Base-by-base conservation (phyloP, 1,140 invertebrate genomes). In the Bombus cullumanus region DNA sequence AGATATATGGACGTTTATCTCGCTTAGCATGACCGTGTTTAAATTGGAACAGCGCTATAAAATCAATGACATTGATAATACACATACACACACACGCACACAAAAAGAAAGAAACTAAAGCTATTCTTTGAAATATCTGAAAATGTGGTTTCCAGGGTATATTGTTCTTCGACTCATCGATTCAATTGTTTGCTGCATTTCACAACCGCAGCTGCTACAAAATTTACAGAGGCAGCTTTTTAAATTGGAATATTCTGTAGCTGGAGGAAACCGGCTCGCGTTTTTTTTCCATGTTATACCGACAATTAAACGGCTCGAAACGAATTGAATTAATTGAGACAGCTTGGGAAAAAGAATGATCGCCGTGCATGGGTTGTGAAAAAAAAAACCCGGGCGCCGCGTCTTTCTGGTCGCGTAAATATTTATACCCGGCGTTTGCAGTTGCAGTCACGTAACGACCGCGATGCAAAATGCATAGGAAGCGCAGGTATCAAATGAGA, bases 391-490 rank as follows among this genome's bases (percentile, higher is more conserved):
- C 39, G 59, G 15, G n/a, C 37, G 12, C n/a, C 76, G 28, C 43
- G 43, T 78, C 59, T 78, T 66, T 66, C 39, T 41, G 15, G 12
- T 34, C n/a, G 59, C 39, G 76, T 78, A 78, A 78, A 78, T 78
- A 78, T 78, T 78, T 66, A 78, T 78, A 66, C 2, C 39, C 18
- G 5, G n/a, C 62, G 39, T 66, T 78, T 66, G 59, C 28, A 78
- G 59, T 37, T 31, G 59, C 76, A 41, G 76, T 78, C 76, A 78
- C 76, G 76, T 78, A 78, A 78, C 37, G 31, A 39, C 28, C 25
- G 59, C 6, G 76, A 78, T 78, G 76, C 39, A 78, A 78, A 78
- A 78, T 78, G 76, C 59, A 66, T 78, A 22, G 59, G 41, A 66
- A 66, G 39, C 2, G 22, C 6, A 41, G 6, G 18, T 28, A 64